phyloP scores from a whole-genome alignment of 2,888 invertebrate species.

The Octodonta nipae region DNA sequence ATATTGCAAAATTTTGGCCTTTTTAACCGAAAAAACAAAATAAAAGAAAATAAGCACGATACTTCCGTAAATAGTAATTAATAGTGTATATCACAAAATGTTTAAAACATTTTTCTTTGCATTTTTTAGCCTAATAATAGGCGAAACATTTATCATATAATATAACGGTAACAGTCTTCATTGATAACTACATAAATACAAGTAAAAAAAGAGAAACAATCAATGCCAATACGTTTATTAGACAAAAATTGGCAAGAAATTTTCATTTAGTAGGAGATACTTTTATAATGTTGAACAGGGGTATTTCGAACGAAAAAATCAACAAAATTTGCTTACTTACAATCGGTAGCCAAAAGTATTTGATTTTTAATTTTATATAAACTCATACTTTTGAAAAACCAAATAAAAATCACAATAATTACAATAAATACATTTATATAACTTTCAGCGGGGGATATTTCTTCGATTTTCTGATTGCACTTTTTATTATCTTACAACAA shows the following conservation, averaged over 20 bases:
- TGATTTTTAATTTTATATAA: too few relatives aligned
- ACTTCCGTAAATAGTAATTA: conserved; percentile 23
- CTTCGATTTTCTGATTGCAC: conserved; percentile 31
- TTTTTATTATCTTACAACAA: conserved; percentile 23
- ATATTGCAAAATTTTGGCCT: conserved; percentile 31
- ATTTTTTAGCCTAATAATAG: conserved; percentile 27
- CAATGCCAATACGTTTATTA: conserved; percentile 17
- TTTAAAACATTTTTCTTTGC: conserved; percentile 35
- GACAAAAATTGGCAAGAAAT: conserved; percentile 16
- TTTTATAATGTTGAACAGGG: too few relatives aligned
- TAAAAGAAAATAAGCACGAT: conserved; percentile 30
- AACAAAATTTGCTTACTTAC: too few relatives aligned
- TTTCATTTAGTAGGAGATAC: too few relatives aligned
- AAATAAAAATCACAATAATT: conserved; percentile 20
- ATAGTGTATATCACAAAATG: conserved; percentile 36
- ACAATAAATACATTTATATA: conserved; percentile 30
- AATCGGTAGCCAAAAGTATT: too few relatives aligned
- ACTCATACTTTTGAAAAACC: conserved; percentile 1
- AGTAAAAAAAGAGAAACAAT: conserved; percentile 22
- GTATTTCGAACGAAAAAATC: too few relatives aligned
- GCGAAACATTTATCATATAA: conserved; percentile 23
- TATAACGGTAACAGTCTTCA: conserved; percentile 40
- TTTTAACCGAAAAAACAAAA: conserved; percentile 19
- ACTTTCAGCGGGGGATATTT: conserved; percentile 27
- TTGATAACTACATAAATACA: conserved; percentile 32